Evolutionary conservation across 2,888 invertebrate genomes (phyloP).

Genomic region (Glaucopsyche alexis): DNA sequence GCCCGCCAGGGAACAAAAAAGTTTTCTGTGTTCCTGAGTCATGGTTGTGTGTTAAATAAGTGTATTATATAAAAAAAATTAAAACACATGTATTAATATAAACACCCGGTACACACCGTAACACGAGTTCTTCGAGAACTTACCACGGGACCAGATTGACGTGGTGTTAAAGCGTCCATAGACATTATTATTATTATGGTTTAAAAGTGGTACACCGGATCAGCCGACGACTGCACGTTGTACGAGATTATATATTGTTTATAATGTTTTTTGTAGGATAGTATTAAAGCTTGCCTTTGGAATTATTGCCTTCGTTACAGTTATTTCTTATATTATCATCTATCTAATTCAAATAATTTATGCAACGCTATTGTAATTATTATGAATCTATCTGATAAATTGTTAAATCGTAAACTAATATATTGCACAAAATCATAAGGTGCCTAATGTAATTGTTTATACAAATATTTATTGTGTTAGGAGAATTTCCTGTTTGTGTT

Average conservation of each 20-base stretch:
- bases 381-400: background rate
- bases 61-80: no score
- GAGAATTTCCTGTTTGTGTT: conserved; percentile 42
- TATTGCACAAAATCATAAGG: conserved; percentile 21
- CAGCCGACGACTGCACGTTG: no score
- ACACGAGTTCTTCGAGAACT: no score
- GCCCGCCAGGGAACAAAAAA: no score
- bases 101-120: no score
- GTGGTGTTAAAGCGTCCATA: no score
- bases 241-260: background rate
- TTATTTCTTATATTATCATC: background rate
- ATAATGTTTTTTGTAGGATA: background rate
- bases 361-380: conserved; percentile 13
- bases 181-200: no score
- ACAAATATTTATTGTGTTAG: conserved; percentile 28
- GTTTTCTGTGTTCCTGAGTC: no score
- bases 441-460: conserved; percentile 9
- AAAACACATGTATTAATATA: no score
- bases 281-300: conserved; percentile 5
- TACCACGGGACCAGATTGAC: no score
- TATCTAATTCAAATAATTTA: background rate
- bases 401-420: conserved; percentile 25
- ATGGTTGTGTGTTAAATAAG: no score
- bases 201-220: no score
- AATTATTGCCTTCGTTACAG: conserved; percentile 3